Evolutionary conservation across 2,888 invertebrate species (phyloP), one percentile per base, ranked within the genome.

Genomic region (Rugalucina vietnamica): DNA sequence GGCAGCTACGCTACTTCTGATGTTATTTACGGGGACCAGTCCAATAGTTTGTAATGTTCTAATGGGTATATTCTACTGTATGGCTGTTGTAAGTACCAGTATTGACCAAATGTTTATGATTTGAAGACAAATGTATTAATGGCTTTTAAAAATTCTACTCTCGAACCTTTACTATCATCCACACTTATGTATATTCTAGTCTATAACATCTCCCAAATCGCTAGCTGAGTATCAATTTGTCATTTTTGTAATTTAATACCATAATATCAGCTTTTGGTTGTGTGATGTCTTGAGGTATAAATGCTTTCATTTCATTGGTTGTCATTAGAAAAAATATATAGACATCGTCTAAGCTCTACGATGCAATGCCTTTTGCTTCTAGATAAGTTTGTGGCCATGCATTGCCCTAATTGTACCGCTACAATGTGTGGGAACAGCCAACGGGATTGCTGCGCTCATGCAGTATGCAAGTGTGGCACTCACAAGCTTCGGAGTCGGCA

Each of bases 321-420:
- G n/a, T 12, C 43, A 43, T 43, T 12, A 8, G 43, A 43, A 18
- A 43, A 43, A 43, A 43, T 43, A 43, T 43, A 12, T 12, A 43
- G 43, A 43, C 43, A 43, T 43, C 43, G 43, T 43, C n/a, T n/a
- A n/a, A n/a, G n/a, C n/a, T n/a, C n/a, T n/a, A n/a, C n/a, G n/a
- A n/a, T n/a, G n/a, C n/a, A n/a, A n/a, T n/a, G n/a, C n/a, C 43
- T 18, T 12, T 43, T 43, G 18, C 43, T 65, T 65, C 54, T 54
- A 74, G 74, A 50, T 74, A 21, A 74, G 74, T n/a, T 5, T 74
- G 21, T 74, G 74, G 74, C 74, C 74, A 27, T 74, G 50, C 34
- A 54, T 74, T 32, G 74, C 74, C 3, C 18, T 50, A 29, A 54
- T 34, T 1, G 74, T 74, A 4, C 74, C 74, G 18, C 32, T 74